Base-by-base conservation (phyloP, 1,140 invertebrate species). In the Cephus cinctus region DNA sequence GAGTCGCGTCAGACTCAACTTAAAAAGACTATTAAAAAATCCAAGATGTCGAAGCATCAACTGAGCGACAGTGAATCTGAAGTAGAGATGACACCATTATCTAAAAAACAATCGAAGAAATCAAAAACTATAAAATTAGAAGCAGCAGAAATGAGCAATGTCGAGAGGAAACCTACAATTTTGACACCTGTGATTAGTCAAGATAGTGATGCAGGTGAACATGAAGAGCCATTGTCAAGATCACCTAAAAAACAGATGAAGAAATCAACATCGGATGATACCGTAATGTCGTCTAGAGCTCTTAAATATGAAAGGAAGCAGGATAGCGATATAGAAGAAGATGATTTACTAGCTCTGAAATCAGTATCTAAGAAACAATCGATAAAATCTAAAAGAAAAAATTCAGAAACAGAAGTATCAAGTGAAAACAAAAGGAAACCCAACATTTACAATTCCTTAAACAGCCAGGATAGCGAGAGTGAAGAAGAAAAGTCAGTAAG, bases 131-230 rank as follows among this genome's bases (percentile, higher is more conserved):
- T n/a, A n/a, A n/a, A n/a, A n/a, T n/a, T n/a, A n/a, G n/a, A n/a
- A n/a, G n/a, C n/a, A n/a, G n/a, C n/a, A n/a, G n/a, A n/a, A n/a
- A n/a, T n/a, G n/a, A n/a, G n/a, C n/a, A 35, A 40, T 23, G 20
- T 22, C 25, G 31, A 47, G 4, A 35, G 34, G 9, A 12, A 5
- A 34, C 34, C 22, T 32, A 47, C 40, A 47, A 35, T 14, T 2
- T 22, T 16, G 20, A 36, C 5, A 36, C 15, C 20, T 25, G 4
- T 11, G 16, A 27, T 16, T 38, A 4, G 15, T 38, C 8, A 32
- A 47, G 3, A 25, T 22, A 25, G 43, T 6, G 50, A 52, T 43
- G 38, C 50, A 19, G 44, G 43, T 41, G 25, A n/a, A n/a, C n/a
- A 47, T 43, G 44, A 52, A 43, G 34, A 32, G n/a, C n/a, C n/a